Evolutionary conservation across 2,797 vertebrate genomes (phyloP), one percentile per base, ranked within the genome.

Genomic region (Eulemur albifrons): DNA sequence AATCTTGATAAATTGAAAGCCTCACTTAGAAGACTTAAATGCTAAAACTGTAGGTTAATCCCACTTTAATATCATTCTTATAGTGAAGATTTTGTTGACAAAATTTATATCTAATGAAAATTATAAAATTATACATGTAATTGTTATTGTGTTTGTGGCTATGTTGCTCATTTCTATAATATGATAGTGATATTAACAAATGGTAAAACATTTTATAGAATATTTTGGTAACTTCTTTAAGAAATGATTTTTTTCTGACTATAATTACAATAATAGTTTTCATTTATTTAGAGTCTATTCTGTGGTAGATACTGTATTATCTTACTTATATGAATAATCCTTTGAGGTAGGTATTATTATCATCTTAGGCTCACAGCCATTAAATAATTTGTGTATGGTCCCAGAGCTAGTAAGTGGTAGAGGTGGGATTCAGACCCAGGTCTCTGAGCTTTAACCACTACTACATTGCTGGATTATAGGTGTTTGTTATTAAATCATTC

Each of bases 91-190:
- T 67, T 67, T 67, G 59, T 70, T 80, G 43, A 90, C 79, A 75
- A 87, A 52, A 35, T 90, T 88, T 90, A 80, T 75, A 80, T 69
- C 65, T 95, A 82, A 63, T 89, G 43, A 83, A 73, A 82, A 88
- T 61, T 63, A 63, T 21, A 52, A 52, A 86, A 13, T 59, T 65
- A 40, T 83, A 30, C 43, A 25, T 85, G n/a, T 59, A 75, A 43
- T 90, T 92, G 79, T 94, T 30, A 32, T 94, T 84, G 1, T 83
- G 63, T 93, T 96, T 97, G n/a, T 96, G 70, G 30, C n/a, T 96
- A 4, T 94, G 30, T 93, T 96, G 48, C 75, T 95, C 20, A 88
- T 94, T 97, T 95, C 67, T 92, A 2, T 89, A 75, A 79, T 69
- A 27, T 88, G 45, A 88, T 89, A 45, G 52, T 93, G 40, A 59